Percentiles rank a stretch among this genome's conserved stretches.
phyloP scores from a whole-genome alignment of 2,888 invertebrate genomes.

The Ormyrus nitidulus region DNA sequence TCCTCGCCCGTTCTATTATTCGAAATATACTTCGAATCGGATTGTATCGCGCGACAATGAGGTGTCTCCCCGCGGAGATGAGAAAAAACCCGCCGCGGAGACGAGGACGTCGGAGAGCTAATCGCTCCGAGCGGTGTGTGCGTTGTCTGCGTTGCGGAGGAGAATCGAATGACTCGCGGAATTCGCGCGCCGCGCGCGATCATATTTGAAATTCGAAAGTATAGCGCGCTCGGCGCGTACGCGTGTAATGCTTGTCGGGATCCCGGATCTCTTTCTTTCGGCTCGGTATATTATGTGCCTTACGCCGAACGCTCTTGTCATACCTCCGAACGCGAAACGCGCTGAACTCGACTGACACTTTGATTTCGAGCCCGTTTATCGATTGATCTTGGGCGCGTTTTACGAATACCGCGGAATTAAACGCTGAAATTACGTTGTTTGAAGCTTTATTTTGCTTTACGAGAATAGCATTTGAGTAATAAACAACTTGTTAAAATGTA shows the following conservation, averaged over 20 bases:
- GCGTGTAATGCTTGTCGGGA: slow-evolving; percentile 51
- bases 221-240: no score
- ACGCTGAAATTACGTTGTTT: no score
- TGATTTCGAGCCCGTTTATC: slow-evolving; percentile 5
- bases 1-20: slow-evolving; percentile 38
- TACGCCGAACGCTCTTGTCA: slow-evolving; percentile 7
- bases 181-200: slow-evolving; percentile 61
- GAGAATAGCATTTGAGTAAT: no score
- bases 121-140: slow-evolving; percentile 38
- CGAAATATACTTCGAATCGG: slow-evolving; percentile 51
- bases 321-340: not conserved
- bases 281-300: not conserved
- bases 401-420: not conserved
- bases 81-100: slow-evolving; percentile 34
- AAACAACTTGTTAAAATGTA: no score
- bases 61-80: slow-evolving; percentile 44
- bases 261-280: slow-evolving; percentile 63
- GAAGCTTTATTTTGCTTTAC: no score
- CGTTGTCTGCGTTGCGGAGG: slow-evolving; percentile 1
- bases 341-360: slow-evolving; percentile 25
- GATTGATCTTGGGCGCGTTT: slow-evolving; percentile 12
- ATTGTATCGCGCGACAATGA: slow-evolving; percentile 38
- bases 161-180: slow-evolving; percentile 64
- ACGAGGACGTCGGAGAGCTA: slow-evolving; percentile 41
- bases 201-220: slow-evolving; percentile 67